phyloP scores from a whole-genome alignment of 2,797 vertebrate genomes.

The Tragelaphus eurycerus region DNA sequence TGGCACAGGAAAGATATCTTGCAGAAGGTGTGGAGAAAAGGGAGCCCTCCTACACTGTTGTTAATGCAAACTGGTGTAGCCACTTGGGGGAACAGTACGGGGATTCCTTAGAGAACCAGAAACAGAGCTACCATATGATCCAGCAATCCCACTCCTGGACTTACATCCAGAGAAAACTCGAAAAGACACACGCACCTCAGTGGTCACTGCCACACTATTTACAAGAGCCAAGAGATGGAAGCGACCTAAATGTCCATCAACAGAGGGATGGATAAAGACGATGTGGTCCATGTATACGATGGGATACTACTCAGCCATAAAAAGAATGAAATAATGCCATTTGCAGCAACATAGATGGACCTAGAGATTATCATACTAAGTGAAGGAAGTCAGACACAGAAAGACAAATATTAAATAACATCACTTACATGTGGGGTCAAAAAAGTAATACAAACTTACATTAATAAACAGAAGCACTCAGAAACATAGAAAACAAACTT shows the following conservation, averaged over 20 bases:
- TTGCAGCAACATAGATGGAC: neutral
- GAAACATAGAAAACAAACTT: neutral
- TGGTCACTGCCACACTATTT: neutral
- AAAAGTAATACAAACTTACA: neutral
- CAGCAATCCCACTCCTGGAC: neutral
- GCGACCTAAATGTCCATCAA: rapidly evolving
- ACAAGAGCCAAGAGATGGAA: neutral
- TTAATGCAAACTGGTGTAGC: neutral
- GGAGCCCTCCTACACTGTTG: neutral
- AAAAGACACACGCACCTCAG: neutral
- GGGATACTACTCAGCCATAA: neutral
- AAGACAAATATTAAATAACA: neutral
- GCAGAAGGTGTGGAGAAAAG: neutral
- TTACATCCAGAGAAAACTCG: neutral
- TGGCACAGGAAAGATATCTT: neutral
- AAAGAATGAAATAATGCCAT: neutral
- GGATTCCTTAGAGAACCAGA: neutral
- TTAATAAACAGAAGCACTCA: neutral
- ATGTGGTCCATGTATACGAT: rapidly evolving
- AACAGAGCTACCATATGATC: neutral
- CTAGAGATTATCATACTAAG: neutral
- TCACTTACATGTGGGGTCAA: too few relatives aligned
- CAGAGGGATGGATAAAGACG: neutral
- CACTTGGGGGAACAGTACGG: neutral
- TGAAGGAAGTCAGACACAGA: neutral